Conservation (phyloP, 1,140 invertebrate genomes). For the Bombus pascuorum region DNA sequence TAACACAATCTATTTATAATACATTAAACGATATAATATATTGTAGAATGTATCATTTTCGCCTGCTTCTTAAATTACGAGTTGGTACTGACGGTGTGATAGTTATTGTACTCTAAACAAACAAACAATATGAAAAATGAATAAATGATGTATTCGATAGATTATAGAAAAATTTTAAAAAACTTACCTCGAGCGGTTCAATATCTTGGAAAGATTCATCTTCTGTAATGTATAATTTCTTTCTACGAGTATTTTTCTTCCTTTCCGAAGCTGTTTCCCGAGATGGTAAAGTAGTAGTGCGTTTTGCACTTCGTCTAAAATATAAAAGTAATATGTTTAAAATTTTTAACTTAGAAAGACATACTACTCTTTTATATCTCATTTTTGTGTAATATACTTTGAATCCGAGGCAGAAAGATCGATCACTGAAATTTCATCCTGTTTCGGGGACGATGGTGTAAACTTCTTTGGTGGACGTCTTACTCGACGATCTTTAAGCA, state of each 20-base stretch:
- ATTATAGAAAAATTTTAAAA: constrained; percentile 15
- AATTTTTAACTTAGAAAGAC: not conserved
- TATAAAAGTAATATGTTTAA: not conserved
- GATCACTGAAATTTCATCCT: constrained; percentile 62
- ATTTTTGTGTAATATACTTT: constrained; percentile 50
- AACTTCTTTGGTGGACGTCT: constrained; percentile 47
- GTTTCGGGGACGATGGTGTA: constrained; percentile 3
- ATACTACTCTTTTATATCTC: not conserved
- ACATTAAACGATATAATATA: too few relatives aligned
- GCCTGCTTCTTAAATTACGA: constrained; percentile 67
- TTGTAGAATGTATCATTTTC: constrained; percentile 54
- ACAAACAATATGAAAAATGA: not conserved
- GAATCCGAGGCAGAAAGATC: constrained; percentile 70
- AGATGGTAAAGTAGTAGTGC: constrained; percentile 35
- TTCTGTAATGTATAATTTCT: constrained; percentile 62
- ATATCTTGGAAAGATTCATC: constrained; percentile 69
- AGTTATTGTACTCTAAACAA: constrained; percentile 17
- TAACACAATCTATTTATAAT: constrained; percentile 25
- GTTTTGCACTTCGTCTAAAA: constrained; percentile 43
- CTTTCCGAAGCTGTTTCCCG: constrained; percentile 28
- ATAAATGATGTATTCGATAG: not conserved
- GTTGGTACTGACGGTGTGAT: constrained; percentile 27
- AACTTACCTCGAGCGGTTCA: constrained; percentile 59
- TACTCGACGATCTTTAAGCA: constrained; percentile 14
- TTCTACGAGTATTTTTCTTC: constrained; percentile 61